These are phyloP conservation scores for Orthonyx spaldingii DNA, from an alignment of 2,113 vertebrate species.

Conservation along the genomic window DNA sequence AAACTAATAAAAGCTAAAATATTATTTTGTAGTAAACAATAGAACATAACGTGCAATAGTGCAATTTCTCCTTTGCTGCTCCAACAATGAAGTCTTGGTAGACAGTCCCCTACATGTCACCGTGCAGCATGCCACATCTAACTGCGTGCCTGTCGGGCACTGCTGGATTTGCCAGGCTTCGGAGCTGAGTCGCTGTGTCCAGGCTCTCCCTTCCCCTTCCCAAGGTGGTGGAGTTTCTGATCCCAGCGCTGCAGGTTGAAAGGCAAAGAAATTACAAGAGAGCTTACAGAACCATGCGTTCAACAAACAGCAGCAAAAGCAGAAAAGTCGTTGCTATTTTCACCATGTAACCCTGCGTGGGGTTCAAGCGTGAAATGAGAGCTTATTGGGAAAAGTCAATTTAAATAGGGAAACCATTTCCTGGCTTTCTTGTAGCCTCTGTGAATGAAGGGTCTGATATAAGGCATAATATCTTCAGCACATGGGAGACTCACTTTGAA, in stretches of 20 bases:
- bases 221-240: constrained; percentile 72
- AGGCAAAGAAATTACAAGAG: background rate
- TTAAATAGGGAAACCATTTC: background rate
- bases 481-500: background rate
- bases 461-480: background rate
- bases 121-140: constrained; percentile 24
- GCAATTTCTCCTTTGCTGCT: constrained; percentile 83
- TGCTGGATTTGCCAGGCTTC: constrained; percentile 44
- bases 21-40: constrained; percentile 75
- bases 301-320: background rate
- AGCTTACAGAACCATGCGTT: fast-evolving
- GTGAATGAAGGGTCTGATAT: background rate
- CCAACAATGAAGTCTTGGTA: constrained; percentile 63
- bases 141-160: constrained; percentile 58
- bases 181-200: constrained; percentile 42
- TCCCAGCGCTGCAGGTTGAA: constrained; percentile 76
- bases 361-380: background rate
- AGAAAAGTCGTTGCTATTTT: fast-evolving
- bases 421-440: background rate
- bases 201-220: constrained; percentile 65
- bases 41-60: constrained; percentile 85
- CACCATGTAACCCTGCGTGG: fast-evolving
- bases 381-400: background rate
- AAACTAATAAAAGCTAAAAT: constrained; percentile 72
- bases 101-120: constrained; percentile 52